Evolutionary conservation across 2,797 vertebrate species (phyloP).

Genomic region (Malacoraja senta): DNA sequence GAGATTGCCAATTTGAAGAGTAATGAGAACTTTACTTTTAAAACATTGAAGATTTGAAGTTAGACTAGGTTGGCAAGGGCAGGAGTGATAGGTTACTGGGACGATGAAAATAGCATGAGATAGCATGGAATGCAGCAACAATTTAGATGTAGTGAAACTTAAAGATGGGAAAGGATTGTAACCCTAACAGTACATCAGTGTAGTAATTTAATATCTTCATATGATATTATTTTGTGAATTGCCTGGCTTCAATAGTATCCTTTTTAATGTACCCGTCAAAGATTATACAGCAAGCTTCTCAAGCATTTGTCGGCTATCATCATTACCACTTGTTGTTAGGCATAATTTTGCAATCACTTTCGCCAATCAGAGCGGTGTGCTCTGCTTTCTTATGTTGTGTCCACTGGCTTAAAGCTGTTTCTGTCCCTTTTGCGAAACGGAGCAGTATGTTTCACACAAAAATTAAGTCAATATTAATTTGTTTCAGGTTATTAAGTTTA

Average conservation of each 20-base stretch:
- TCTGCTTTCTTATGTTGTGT: neutral
- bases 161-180: neutral
- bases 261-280: neutral
- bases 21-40: neutral
- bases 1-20: neutral
- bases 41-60: neutral
- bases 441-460: neutral
- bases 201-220: neutral
- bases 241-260: neutral
- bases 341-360: neutral
- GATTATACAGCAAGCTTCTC: neutral
- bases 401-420: neutral
- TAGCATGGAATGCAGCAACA: neutral
- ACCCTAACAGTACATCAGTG: neutral
- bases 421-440: neutral
- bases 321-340: neutral
- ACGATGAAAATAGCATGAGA: neutral
- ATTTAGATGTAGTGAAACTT: neutral
- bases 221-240: neutral
- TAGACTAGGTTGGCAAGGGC: neutral
- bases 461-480: neutral
- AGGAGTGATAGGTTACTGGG: neutral
- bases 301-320: neutral
- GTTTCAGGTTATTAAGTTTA: neutral
- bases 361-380: neutral